phyloP scores from a whole-genome alignment of 1,140 invertebrate species.

The Brevipalpus yothersi region DNA sequence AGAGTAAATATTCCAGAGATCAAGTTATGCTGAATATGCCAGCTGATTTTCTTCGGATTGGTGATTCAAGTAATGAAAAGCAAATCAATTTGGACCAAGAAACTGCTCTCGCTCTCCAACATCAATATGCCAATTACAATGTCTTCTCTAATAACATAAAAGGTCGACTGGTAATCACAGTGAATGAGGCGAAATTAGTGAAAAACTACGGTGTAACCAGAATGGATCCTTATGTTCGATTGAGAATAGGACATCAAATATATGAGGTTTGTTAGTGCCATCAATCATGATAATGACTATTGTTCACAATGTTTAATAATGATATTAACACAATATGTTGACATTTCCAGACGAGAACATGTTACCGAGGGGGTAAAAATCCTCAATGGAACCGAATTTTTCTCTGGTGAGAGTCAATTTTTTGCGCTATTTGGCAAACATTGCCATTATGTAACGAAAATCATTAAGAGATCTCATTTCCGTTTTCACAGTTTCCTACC shows the following conservation, averaged over 20 bases:
- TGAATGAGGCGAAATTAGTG: constrained; percentile 62
- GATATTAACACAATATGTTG: background rate
- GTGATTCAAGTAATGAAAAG: constrained; percentile 19
- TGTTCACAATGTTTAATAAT: background rate
- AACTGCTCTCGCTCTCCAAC: constrained; percentile 49
- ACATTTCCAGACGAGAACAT: constrained; percentile 26
- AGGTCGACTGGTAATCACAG: constrained; percentile 50
- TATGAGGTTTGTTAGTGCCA: constrained; percentile 43
- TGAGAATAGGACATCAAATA: constrained; percentile 67
- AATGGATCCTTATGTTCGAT: constrained; percentile 87
- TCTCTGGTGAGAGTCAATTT: constrained; percentile 36
- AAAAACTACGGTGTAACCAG: constrained; percentile 89
- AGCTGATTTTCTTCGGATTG: constrained; percentile 44
- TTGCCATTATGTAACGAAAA: background rate
- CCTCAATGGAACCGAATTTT: constrained; percentile 84
- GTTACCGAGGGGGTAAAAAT: constrained; percentile 79
- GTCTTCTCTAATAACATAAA: constrained; percentile 29
- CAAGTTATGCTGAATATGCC: constrained; percentile 28
- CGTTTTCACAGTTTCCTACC: constrained; percentile 43
- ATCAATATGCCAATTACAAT: constrained; percentile 28
- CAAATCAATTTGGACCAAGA: constrained; percentile 50
- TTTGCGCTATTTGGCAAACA: background rate
- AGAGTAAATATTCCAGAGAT: background rate
- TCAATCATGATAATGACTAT: constrained; percentile 16
- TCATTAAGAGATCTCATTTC: background rate